Conservation (phyloP, 92 coral and sea anemone species). For the Actinostola sp. region DNA sequence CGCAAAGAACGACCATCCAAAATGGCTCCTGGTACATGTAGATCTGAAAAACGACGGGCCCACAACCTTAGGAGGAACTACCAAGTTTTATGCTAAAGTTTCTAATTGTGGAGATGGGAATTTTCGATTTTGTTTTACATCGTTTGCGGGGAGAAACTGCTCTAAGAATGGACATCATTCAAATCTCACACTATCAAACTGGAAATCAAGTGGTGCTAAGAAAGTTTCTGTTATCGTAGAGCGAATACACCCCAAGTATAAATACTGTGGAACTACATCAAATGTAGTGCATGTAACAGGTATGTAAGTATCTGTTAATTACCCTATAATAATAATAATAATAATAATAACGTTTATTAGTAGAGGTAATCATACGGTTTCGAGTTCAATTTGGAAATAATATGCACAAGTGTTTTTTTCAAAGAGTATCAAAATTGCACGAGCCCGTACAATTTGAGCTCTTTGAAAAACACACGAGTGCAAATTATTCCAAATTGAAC, state of each 20-base stretch:
- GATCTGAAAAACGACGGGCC: slow-evolving; percentile 37
- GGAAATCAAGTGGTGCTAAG: slow-evolving; percentile 6
- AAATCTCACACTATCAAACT: slow-evolving; percentile 10
- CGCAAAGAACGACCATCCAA: background rate
- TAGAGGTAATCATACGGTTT: too few species aligned
- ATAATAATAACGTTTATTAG: too few species aligned
- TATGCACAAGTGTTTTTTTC: too few species aligned
- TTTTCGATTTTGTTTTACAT: slow-evolving; percentile 10
- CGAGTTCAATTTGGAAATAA: too few species aligned
- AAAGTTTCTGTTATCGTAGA: slow-evolving; percentile 9
- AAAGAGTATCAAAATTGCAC: too few species aligned
- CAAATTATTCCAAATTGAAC: too few species aligned
- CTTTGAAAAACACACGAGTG: too few species aligned
- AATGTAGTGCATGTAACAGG: slow-evolving; percentile 30
- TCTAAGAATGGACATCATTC: background rate
- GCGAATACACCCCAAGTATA: background rate
- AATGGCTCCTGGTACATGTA: background rate
- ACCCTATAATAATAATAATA: too few species aligned
- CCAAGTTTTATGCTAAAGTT: slow-evolving; percentile 41
- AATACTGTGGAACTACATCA: background rate
- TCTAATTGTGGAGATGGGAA: background rate
- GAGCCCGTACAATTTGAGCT: too few species aligned
- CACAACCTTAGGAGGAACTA: slow-evolving; percentile 51
- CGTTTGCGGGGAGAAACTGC: background rate
- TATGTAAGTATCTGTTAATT: background rate